Base-by-base conservation (phyloP, 2,888 invertebrate genomes). In the Diloba caeruleocephala region DNA sequence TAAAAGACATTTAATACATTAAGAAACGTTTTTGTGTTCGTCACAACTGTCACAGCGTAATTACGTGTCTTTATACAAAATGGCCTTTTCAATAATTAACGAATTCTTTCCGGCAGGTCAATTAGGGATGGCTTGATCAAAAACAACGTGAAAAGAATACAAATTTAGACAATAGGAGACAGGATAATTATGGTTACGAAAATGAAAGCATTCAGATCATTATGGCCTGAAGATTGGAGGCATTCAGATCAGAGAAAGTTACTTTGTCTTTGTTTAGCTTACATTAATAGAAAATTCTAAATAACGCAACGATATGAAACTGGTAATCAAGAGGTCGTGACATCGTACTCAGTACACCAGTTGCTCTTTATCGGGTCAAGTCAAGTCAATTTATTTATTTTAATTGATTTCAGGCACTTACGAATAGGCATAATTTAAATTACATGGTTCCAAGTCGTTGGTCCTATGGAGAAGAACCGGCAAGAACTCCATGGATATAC, bases 21-120 rank as follows among this genome's bases (percentile, higher is more conserved):
- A 58, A 48, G 26, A 56, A 51, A 63, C 39, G 50, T 59, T 58
- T 59, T 62, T 56, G 54, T 42, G 21, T 55, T 42, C 23, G 57
- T 64, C 43, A 50, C 45, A 64, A 59, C 43, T 45, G 65, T 59
- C 51, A 45, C 21, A 14, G 51, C 15, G 49, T 70, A 74, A 76
- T 74, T 67, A 71, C 66, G 50, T 61, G 69, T 68, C 44, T 65
- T 69, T 57, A 36, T 28, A 53, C 60, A 52, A 71, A 65, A 64
- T 66, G 44, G 33, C 66, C 50, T 49, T 74, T 66, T 75, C 59
- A 72, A 72, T 79, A 74, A 76, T 77, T 77, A 76, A 71, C 33
- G 59, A 74, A 73, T 72, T 70, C 62, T 64, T 72, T 71, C 67
- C 60, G 48, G 61, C 52, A 66, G 65, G 59, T 71, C 73, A 78